phyloP scores from a whole-genome alignment of 2,113 vertebrate species.

The Cygnus atratus region DNA sequence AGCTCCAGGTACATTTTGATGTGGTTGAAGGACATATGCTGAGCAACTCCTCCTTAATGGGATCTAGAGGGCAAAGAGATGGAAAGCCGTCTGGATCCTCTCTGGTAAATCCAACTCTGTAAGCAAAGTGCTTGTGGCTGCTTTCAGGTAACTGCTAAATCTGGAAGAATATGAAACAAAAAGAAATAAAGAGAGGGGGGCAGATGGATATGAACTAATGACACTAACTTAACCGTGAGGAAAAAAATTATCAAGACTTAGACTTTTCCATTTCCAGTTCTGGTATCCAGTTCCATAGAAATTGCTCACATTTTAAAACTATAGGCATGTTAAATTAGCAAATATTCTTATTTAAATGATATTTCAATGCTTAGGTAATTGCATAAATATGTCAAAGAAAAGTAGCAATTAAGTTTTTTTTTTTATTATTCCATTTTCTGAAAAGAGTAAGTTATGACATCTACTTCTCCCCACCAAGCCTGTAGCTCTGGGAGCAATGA shows the following conservation, averaged over 20 bases:
- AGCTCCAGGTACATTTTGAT: not conserved
- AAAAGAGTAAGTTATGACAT: not conserved
- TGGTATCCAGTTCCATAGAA: not conserved
- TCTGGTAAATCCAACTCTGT: not conserved
- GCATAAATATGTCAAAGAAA: not conserved
- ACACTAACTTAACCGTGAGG: not conserved
- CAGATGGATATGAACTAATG: not conserved
- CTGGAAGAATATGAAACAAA: not conserved
- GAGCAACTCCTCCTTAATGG: slow-evolving; percentile 1
- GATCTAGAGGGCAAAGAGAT: not conserved
- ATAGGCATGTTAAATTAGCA: not conserved
- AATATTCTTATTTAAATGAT: slow-evolving; percentile 12
- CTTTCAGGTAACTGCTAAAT: not conserved
- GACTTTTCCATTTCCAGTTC: not conserved
- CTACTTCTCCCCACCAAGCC: not conserved
- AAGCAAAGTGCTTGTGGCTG: not conserved
- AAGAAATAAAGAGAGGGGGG: not conserved
- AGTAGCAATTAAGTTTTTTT: not conserved
- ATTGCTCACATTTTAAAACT: not conserved
- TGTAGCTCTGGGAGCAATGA: not conserved
- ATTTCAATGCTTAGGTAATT: not conserved
- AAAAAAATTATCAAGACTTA: not conserved
- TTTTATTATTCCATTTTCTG: not conserved
- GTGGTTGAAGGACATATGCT: not conserved
- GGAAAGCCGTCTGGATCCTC: not conserved